phyloP scores from a whole-genome alignment of 2,113 vertebrate species.

The Gambusia holbrooki region DNA sequence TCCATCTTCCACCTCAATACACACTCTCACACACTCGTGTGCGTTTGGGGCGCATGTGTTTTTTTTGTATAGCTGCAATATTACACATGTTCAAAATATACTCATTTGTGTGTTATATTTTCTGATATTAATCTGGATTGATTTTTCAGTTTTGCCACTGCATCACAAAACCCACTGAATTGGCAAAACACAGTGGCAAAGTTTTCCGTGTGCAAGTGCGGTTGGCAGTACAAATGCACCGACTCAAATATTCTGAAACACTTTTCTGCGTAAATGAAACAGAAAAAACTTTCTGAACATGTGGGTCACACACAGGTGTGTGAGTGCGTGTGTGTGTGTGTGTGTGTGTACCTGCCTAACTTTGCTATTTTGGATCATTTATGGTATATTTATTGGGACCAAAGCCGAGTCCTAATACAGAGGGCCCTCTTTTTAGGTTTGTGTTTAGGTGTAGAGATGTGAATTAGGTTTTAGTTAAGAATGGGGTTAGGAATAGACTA shows the following conservation, averaged over 20 bases:
- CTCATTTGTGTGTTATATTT: conserved; percentile 27
- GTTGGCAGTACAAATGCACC: conserved; percentile 26
- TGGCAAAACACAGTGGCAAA: conserved; percentile 40
- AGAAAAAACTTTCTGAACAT: too few species aligned
- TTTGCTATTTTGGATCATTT: too few species aligned
- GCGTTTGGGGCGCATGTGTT: background rate
- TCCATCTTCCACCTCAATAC: conserved; percentile 44
- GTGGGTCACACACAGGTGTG: too few species aligned
- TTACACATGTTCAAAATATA: conserved; percentile 39
- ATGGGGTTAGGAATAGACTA: too few species aligned
- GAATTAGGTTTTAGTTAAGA: too few species aligned
- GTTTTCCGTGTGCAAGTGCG: conserved; percentile 16
- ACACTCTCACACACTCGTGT: conserved; percentile 13
- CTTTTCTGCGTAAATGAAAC: conserved; percentile 7
- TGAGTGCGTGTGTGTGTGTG: too few species aligned
- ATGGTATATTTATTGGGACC: too few species aligned
- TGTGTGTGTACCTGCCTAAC: too few species aligned
- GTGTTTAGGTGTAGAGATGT: too few species aligned
- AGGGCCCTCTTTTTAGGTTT: too few species aligned
- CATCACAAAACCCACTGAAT: conserved; percentile 39
- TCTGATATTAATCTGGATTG: conserved; percentile 18
- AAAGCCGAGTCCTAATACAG: too few species aligned
- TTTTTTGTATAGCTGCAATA: conserved; percentile 11
- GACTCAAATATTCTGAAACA: conserved; percentile 32
- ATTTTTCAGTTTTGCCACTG: conserved; percentile 33